Evolutionary conservation across 2,888 invertebrate species (phyloP), one percentile per base, ranked within the genome.

Genomic region (Lepidochrysops patricia): DNA sequence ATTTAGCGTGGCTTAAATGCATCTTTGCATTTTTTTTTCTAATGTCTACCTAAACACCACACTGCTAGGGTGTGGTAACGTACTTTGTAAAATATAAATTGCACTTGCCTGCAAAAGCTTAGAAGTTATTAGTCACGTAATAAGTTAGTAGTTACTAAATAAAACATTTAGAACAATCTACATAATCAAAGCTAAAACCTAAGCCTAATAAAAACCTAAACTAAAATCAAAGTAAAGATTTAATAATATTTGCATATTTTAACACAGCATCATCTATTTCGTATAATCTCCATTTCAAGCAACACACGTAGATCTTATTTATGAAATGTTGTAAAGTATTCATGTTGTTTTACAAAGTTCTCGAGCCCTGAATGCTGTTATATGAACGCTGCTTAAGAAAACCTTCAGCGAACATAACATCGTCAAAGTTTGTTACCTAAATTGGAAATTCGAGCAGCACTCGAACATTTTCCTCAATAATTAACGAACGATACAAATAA

Each of bases 351-450:
- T 19, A 23, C 43, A 29, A 54, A 54, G 19, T 54, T 54, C 15
- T 12, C 4, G 29, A 54, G 4, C 19, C 32, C 32, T 19, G 29
- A 54, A 54, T 32, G 15, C 13, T 13, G 26, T 52, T 54, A 29
- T 32, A 29, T 32, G 54, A 54, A 54, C 32, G 54, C 12, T 54
- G 13, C 54, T 54, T 54, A 54, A 54, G 32, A 32, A 54, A 54
- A 54, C 19, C 54, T 32, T 29, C 32, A 73, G 72, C 70, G 72
- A 76, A 32, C 32, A 52, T 29, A 73, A 73, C 73, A 73, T 71
- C 75, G 52, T 77, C 71, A 68, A 72, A 78, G 79, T 82, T 82
- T 81, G 29, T 63, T 61, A 49, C 54, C 57, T n/a, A 56, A 58
- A 62, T 56, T 62, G 23, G 54, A 60, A 49, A 62, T 48, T 34